Evolutionary conservation across 2,888 invertebrate species (phyloP), one percentile per base, ranked within the genome.

Genomic region (Notocelia uddmanniana): DNA sequence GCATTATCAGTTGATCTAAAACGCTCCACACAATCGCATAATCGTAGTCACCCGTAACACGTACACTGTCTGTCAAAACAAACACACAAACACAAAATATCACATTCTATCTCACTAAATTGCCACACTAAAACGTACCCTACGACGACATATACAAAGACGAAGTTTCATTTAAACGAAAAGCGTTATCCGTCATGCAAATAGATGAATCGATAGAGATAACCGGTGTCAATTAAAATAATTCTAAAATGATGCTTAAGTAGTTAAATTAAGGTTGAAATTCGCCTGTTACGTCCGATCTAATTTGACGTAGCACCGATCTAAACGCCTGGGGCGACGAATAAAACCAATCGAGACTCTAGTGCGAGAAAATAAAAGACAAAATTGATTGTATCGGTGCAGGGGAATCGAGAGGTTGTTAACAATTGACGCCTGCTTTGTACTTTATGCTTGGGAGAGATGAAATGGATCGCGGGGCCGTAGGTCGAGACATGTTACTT

Each of bases 401-500:
- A 90, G 90, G 89, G 90, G 90, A 90, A 91, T 92, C 91, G 91
- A 91, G 85, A 87, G 88, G 89, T 85, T 91, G 91, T 92, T 92
- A 91, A 91, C 91, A 91, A 90, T 92, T 92, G 92, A 92, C 92
- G 92, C 91, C 89, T 88, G 87, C 85, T 82, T 85, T 84, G 88
- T 88, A 90, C 87, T 92, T 92, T 92, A 92, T 92, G 91, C 87
- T 87, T 84, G 76, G 82, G 81, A 81, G 87, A 91, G 91, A 90
- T 91, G 92, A 91, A 91, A 91, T 90, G 90, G 89, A 91, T 91
- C 92, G 87, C 78, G 85, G 80, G 90, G 91, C 89, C 90, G 90
- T 87, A 91, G 92, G 91, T 91, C 90, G 90, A 79, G 78, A 13
- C 50, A 79, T 75, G 69, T 67, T 68, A 8, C 2, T 70, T 58